Percentiles rank a stretch among this genome's conserved stretches.
These are phyloP conservation scores for Melanotus villosus DNA, from an alignment of 2,888 invertebrate genomes.

Conservation along the genomic window DNA sequence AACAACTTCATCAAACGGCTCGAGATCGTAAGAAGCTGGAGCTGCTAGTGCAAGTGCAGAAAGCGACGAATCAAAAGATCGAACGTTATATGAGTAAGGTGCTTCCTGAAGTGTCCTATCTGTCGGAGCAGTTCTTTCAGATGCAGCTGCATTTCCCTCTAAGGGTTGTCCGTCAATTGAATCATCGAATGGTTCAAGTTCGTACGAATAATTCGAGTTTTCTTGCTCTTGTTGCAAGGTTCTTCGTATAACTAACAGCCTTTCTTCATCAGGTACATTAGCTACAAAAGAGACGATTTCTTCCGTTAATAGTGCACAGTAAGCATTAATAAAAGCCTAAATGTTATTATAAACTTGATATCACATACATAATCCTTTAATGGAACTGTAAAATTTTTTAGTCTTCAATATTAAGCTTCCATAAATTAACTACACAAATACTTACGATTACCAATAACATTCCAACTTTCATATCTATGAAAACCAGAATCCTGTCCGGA, in stretches of 20 bases:
- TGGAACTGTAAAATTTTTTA: no score
- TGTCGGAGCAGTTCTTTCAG: neutral
- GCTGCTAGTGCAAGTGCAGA: constrained; percentile 3
- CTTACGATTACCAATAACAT: neutral
- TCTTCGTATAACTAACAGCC: neutral
- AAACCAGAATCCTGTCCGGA: neutral
- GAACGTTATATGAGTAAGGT: constrained; percentile 2
- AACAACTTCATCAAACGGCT: constrained; percentile 25
- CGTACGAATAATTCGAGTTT: neutral
- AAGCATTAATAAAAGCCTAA: no score
- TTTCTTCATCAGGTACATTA: neutral
- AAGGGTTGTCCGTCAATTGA: neutral
- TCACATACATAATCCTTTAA: no score
- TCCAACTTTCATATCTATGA: neutral
- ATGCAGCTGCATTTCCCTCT: neutral
- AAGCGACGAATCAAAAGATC: neutral
- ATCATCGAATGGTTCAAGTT: constrained; percentile 4
- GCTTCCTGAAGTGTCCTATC: neutral
- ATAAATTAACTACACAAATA: no score
- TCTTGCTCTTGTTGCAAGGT: neutral
- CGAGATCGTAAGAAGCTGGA: neutral
- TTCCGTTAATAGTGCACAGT: no score
- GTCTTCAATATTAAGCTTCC: no score
- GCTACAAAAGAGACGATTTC: neutral
- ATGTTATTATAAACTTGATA: no score